Conservation (phyloP, 2,113 vertebrate genomes). For the Sander lucioperca region DNA sequence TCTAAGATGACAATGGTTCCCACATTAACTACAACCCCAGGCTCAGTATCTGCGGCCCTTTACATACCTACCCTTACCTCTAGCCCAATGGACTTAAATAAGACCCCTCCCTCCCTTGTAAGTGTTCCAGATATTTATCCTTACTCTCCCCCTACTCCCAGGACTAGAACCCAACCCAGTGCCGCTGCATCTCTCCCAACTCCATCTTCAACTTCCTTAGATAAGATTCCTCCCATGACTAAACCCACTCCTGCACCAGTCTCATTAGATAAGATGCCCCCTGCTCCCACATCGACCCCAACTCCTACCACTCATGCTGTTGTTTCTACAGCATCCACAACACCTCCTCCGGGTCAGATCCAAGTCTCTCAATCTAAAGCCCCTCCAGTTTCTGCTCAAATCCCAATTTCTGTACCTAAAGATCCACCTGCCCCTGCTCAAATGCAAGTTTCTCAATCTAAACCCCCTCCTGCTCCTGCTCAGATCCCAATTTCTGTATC, state of each 20-base stretch:
- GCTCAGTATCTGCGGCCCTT: slow-evolving; percentile 1
- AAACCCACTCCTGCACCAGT: slow-evolving; percentile 30
- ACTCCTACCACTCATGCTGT: slow-evolving; percentile 18
- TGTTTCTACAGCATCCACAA: slow-evolving; percentile 27
- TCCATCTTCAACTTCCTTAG: slow-evolving; percentile 33
- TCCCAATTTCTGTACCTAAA: slow-evolving; percentile 4
- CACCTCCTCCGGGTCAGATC: slow-evolving; percentile 31
- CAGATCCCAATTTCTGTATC: neutral
- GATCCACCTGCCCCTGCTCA: neutral
- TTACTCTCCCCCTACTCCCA: neutral
- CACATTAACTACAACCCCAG: slow-evolving; percentile 29
- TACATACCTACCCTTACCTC: slow-evolving; percentile 43
- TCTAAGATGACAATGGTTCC: slow-evolving; percentile 36
- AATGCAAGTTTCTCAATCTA: neutral
- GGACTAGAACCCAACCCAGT: slow-evolving; percentile 37
- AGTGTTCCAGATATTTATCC: slow-evolving; percentile 22
- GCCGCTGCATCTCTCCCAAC: slow-evolving; percentile 28
- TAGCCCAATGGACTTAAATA: slow-evolving; percentile 13
- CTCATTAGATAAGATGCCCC: slow-evolving; percentile 45
- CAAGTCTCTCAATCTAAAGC: slow-evolving; percentile 31
- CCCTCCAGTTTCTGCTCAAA: neutral
- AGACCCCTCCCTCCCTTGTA: slow-evolving; percentile 19
- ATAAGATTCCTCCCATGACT: slow-evolving; percentile 38
- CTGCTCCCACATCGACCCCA: slow-evolving; percentile 20
- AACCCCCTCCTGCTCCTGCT: neutral